phyloP scores from a whole-genome alignment of 2,113 vertebrate genomes.

The Mungos mungo region DNA sequence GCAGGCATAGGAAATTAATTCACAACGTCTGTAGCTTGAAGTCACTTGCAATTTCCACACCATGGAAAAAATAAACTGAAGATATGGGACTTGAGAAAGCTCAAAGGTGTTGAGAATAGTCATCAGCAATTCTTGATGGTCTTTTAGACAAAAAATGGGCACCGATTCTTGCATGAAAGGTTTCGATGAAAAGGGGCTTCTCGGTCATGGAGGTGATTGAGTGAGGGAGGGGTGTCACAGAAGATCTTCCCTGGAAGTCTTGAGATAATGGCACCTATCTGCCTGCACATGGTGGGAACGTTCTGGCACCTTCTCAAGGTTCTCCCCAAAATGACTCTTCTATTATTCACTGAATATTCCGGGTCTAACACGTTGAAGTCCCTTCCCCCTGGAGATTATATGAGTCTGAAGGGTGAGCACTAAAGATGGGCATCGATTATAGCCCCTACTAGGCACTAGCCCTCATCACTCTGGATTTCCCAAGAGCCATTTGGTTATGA shows the following conservation, averaged over 20 bases:
- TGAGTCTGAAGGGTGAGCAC: neutral
- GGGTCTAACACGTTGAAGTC: neutral
- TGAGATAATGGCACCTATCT: neutral
- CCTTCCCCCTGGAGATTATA: neutral
- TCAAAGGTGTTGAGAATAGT: slow-evolving; percentile 43
- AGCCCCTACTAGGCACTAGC: neutral
- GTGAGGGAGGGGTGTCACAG: neutral
- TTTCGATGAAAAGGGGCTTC: slow-evolving; percentile 6
- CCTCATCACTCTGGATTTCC: neutral
- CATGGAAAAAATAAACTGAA: slow-evolving; percentile 62
- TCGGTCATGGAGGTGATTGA: neutral
- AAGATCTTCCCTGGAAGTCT: neutral
- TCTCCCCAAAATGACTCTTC: neutral
- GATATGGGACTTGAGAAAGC: slow-evolving; percentile 45
- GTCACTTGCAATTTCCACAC: slow-evolving; percentile 74
- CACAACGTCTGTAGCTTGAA: slow-evolving; percentile 69
- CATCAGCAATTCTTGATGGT: slow-evolving; percentile 37
- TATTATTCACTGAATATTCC: neutral
- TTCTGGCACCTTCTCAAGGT: neutral
- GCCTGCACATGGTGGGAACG: neutral
- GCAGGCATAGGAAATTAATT: slow-evolving; percentile 78
- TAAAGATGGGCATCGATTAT: neutral
- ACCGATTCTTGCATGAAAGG: neutral
- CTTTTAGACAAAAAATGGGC: neutral
- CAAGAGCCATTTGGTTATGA: neutral